phyloP scores from a whole-genome alignment of 2,113 vertebrate genomes.

The Pygathrix nemaeus region DNA sequence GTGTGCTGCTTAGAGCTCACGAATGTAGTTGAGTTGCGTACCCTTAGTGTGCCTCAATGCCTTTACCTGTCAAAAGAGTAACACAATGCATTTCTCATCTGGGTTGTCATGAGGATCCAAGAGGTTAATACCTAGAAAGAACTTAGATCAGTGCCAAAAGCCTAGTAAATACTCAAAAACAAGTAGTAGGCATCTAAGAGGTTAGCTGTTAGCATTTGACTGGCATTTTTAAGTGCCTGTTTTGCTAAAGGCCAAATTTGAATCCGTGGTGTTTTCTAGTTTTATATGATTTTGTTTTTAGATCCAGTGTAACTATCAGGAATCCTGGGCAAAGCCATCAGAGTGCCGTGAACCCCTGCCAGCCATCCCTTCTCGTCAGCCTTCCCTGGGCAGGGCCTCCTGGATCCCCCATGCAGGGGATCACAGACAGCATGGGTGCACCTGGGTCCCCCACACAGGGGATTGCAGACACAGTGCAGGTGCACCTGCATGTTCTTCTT shows the following conservation, averaged over 20 bases:
- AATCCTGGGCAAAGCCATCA: background rate
- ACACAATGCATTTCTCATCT: background rate
- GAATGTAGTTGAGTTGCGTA: background rate
- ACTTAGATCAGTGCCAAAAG: background rate
- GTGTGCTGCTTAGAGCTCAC: background rate
- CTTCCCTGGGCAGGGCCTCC: fast-evolving
- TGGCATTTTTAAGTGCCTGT: background rate
- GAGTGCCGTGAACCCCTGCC: fast-evolving
- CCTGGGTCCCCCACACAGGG: fast-evolving
- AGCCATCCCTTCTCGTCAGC: background rate
- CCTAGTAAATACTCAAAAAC: background rate
- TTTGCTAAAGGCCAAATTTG: no score
- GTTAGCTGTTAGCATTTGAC: no score
- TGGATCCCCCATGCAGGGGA: fast-evolving
- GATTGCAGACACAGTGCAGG: fast-evolving
- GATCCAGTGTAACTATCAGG: background rate
- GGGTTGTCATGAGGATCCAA: background rate
- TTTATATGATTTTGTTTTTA: background rate
- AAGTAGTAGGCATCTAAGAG: fast-evolving
- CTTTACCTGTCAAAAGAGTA: background rate
- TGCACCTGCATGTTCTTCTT: background rate
- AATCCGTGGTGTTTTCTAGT: background rate
- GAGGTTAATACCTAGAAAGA: background rate
- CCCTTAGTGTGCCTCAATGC: background rate
- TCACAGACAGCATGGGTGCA: no score